Base-by-base conservation (phyloP, 2,113 vertebrate species). In the Poeciliopsis occidentalis region DNA sequence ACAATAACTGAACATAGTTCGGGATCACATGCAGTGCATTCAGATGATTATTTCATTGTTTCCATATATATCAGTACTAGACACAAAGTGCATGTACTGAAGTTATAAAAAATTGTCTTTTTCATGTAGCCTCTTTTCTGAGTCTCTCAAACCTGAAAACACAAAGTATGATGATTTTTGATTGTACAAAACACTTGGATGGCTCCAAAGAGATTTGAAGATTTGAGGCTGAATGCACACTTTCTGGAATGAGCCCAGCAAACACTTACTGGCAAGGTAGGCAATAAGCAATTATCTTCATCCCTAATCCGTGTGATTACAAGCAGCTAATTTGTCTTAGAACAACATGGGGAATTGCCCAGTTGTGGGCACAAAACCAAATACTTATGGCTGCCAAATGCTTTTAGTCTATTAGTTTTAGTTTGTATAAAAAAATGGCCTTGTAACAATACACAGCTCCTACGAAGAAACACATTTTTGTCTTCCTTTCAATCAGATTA, bases 231-330 rank as follows among this genome's bases (percentile, higher is more conserved):
- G 54, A 86, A 73, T 66, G 37, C 8, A 31, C 8, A 10, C 12
- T 27, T 60, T 62, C 65, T 84, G 78, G 66, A 76, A 22, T 4
- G 10, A 19, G 30, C 37, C 62, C 72, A 81, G 37, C 17, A 71
- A 71, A 79, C 63, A 73, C 24, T 71, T 2, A 64, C 26, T 17
- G 39, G 67, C 65, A 64, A 69, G 13, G 64, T 70, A 60, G 29
- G 17, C n/a, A 60, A 29, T 12, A 47, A 84, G 76, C 62, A 76
- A 64, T 70, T 64, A 57, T 73, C 26, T 54, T 63, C 22, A 10
- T 76, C 29, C 37, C 64, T 68, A 65, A 74, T 79, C 70, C 66
- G 27, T 64, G 69, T 73, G 72, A 76, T 81, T 76, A 81, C 72
- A 81, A 54, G 72, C 34, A 64, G 57, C 27, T 64, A 29, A 70